Conservation (phyloP, 2,113 vertebrate species). For the Sarotherodon lohbergeri region DNA sequence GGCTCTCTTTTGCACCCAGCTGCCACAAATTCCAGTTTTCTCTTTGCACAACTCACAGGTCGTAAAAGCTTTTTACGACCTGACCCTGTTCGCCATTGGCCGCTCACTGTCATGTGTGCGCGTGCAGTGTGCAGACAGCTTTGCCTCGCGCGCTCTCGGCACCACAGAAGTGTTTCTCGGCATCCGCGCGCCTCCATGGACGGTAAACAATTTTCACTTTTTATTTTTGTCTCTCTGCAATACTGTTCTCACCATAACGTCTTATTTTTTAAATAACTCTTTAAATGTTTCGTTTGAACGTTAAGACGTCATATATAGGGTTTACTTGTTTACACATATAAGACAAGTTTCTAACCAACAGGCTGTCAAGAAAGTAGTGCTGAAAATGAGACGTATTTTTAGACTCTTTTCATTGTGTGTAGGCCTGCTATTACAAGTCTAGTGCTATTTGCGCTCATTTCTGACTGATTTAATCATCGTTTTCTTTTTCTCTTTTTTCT, state of each 20-base stretch:
- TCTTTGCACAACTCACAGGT: background rate
- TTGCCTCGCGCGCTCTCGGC: conserved; percentile 23
- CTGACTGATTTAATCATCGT: background rate
- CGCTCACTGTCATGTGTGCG: conserved; percentile 49
- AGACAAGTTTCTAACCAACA: background rate
- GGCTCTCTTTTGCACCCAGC: conserved; percentile 26
- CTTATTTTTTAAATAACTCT: background rate
- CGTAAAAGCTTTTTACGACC: conserved; percentile 47
- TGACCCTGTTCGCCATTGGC: conserved; percentile 40
- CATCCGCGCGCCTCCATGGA: conserved; percentile 25
- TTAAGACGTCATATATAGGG: background rate
- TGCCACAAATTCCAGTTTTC: background rate
- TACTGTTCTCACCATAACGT: background rate
- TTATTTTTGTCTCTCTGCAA: background rate
- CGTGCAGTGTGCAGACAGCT: background rate
- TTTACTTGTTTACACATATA: background rate
- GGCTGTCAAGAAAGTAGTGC: background rate
- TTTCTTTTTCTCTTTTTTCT: background rate
- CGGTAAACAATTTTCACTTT: conserved; percentile 4
- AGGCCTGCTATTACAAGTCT: background rate
- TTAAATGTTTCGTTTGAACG: background rate
- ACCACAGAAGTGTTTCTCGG: conserved; percentile 1
- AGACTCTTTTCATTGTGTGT: background rate
- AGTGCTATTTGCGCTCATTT: background rate
- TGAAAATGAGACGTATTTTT: background rate